Base-by-base conservation (phyloP, 2,888 invertebrate genomes). In the Eudasyphora cyanicolor region DNA sequence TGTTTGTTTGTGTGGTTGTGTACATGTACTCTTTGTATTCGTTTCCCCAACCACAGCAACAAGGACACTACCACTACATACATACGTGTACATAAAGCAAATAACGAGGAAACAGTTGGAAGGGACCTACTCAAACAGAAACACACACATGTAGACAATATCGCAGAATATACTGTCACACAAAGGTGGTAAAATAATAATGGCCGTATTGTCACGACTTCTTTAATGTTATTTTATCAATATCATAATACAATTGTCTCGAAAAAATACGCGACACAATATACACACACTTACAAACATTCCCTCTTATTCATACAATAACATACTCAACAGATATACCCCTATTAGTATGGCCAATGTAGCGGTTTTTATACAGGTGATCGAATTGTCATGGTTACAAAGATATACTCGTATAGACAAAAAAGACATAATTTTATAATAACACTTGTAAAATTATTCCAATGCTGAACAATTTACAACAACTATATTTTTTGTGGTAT, bases 201-300 rank as follows among this genome's bases (percentile, higher is more conserved):
- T 90, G 88, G 89, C 89, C 89, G 89, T 89, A 89, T 89, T 89
- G 89, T 89, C 89, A 89, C 89, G 90, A 89, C 88, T 90, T 89
- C 89, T 90, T 79, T 89, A 89, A 90, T 89, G 89, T 89, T 87
- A 88, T 90, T 89, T 89, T 89, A 89, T 90, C 89, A 90, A 90
- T 89, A 89, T 88, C 88, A 87, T 88, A 87, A 89, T 86, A 80
- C 71, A 84, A 81, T 87, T 86, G 85, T 85, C 73, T 81, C 51
- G 79, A 78, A 67, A 73, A 74, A 76, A 73, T 60, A 79, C 78
- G 60, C 35, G 38, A 29, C 42, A 70, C 32, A 49, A 70, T 49
- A 54, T 17, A 71, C 42, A 67, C 54, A 21, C 54, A 73, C 62
- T 10, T 38, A 42, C 76, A 67, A 17, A 71, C 38, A 21, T 10